phyloP scores from a whole-genome alignment of 2,888 invertebrate species.

The Netelia fuscicornis region DNA sequence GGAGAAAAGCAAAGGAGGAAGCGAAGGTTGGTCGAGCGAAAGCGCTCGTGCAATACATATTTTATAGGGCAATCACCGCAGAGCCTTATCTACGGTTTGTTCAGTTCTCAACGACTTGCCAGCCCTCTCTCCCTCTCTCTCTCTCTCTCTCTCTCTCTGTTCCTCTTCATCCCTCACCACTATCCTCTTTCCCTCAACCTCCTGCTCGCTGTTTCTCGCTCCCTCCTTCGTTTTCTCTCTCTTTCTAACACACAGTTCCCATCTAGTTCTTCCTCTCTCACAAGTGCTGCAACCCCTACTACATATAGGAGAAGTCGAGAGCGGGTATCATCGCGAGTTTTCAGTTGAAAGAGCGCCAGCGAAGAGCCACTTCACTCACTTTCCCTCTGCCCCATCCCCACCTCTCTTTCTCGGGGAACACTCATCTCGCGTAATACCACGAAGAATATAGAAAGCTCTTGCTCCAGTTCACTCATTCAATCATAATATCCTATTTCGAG shows the following conservation, averaged over 20 bases:
- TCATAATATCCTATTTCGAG: slow-evolving; percentile 38
- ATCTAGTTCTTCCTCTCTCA: slow-evolving; percentile 23
- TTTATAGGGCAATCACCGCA: slow-evolving; percentile 83
- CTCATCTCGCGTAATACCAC: slow-evolving; percentile 28
- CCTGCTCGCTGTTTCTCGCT: neutral
- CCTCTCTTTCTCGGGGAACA: slow-evolving; percentile 24
- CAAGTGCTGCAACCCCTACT: slow-evolving; percentile 45
- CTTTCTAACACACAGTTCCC: too few relatives aligned
- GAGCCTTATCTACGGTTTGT: slow-evolving; percentile 83
- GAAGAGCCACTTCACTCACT: slow-evolving; percentile 69
- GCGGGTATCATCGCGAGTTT: slow-evolving; percentile 37
- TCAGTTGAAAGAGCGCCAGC: slow-evolving; percentile 60
- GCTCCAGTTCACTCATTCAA: slow-evolving; percentile 37
- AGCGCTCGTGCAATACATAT: slow-evolving; percentile 81
- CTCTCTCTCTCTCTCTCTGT: slow-evolving; percentile 15
- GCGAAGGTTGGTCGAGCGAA: slow-evolving; percentile 69
- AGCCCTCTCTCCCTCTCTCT: slow-evolving; percentile 27
- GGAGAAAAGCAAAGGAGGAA: slow-evolving; percentile 66
- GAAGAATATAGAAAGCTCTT: neutral
- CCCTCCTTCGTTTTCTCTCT: too few relatives aligned
- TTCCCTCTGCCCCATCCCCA: neutral
- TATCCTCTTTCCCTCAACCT: neutral
- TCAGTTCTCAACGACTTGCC: slow-evolving; percentile 75
- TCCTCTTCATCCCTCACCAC: too few relatives aligned
- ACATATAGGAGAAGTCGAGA: slow-evolving; percentile 19